Percentiles rank a stretch among this genome's conserved stretches.
These are phyloP conservation scores for Phacellophora camtschatica DNA, from an alignment of 30 jellyfish, hydroid and myxozoan genomes.

Conservation along the genomic window DNA sequence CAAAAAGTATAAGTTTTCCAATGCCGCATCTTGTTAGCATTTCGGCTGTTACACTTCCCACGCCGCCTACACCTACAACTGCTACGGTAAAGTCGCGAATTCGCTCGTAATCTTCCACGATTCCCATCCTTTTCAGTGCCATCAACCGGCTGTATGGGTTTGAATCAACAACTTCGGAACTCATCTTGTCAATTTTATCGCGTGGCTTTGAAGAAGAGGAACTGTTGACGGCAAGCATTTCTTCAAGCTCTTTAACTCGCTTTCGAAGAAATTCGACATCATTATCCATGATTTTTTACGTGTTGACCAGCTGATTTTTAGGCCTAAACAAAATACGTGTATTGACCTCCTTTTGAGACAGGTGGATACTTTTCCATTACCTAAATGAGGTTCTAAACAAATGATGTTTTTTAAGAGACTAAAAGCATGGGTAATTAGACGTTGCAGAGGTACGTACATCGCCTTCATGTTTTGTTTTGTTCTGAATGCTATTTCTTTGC, in stretches of 20 bases:
- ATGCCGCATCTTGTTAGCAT: constrained; percentile 98
- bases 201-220: constrained; percentile 19
- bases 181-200: constrained; percentile 74
- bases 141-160: constrained; percentile 98
- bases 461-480: too few relatives aligned
- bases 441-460: too few relatives aligned
- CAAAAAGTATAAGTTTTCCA: constrained; percentile 91
- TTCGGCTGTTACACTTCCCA: constrained; percentile 99
- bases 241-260: constrained; percentile 60
- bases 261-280: constrained; percentile 21
- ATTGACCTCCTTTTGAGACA: not conserved
- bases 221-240: constrained; percentile 34
- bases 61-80: constrained; percentile 97
- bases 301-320: not conserved
- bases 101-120: constrained; percentile 90
- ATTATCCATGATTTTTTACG: not conserved
- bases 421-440: too few relatives aligned
- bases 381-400: too few relatives aligned
- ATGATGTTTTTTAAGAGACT: too few relatives aligned
- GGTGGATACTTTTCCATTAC: too few relatives aligned
- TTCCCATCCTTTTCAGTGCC: constrained; percentile 99
- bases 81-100: constrained; percentile 86
- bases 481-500: too few relatives aligned
- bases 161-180: constrained; percentile 96
- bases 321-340: not conserved